phyloP scores from a whole-genome alignment of 2,888 invertebrate species.

The Aleiodes leptofemur region DNA sequence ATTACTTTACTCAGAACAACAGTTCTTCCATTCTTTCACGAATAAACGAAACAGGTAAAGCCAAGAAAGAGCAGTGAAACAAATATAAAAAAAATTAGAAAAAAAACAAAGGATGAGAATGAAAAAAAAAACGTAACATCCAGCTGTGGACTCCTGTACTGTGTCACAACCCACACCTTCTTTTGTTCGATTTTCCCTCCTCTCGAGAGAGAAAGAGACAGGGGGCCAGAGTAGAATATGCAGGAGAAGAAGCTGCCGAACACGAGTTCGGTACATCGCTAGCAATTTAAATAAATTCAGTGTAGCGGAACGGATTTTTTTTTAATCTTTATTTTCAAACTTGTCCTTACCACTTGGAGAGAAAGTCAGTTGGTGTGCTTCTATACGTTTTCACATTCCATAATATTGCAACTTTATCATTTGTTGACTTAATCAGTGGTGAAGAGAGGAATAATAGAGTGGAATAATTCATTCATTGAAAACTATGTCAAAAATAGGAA shows the following conservation, averaged over 20 bases:
- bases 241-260: conserved; percentile 72
- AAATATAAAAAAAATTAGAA: neutral
- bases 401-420: conserved; percentile 30
- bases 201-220: conserved; percentile 32
- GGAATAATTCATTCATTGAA: too few species aligned
- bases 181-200: conserved; percentile 28
- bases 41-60: conserved; percentile 13
- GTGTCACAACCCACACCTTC: conserved; percentile 33
- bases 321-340: conserved; percentile 19
- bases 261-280: conserved; percentile 73
- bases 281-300: conserved; percentile 75
- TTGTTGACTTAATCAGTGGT: conserved; percentile 16
- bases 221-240: conserved; percentile 5
- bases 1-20: neutral
- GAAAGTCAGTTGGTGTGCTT: conserved; percentile 5
- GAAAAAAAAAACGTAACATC: conserved; percentile 10
- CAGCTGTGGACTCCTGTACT: conserved; percentile 32
- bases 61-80: conserved; percentile 1
- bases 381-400: neutral
- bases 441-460: neutral
- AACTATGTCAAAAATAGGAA: too few species aligned
- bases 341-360: conserved; percentile 21
- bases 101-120: neutral
- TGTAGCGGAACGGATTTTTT: conserved; percentile 44
- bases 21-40: conserved; percentile 16